Base-by-base conservation (phyloP, 2,113 vertebrate species). In the Myotis lucifugus region DNA sequence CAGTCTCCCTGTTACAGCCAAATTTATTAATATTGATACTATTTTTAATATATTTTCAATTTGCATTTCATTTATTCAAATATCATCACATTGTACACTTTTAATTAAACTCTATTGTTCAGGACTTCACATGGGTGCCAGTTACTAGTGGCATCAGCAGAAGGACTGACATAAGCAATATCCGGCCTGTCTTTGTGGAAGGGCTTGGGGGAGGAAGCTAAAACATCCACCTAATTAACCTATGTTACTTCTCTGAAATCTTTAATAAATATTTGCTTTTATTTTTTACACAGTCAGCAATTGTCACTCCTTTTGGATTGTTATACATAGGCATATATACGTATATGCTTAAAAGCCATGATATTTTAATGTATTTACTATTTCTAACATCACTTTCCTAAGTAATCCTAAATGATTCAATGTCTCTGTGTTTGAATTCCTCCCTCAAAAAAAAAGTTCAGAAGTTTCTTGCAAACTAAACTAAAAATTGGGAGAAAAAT, bases 61-160 rank as follows among this genome's bases (percentile, higher is more conserved):
- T 97, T 97, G 79, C 48, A 95, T 97, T 96, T 97, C 85, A 97
- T 97, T 96, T 97, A 93, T 96, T 83, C 70, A 92, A 96, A 93
- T 96, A 90, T 81, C 64, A 96, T 61, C 0, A 1, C 46, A 34
- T 77, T 95, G 92, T 95, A 92, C 64, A 87, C 73, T 0, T 0
- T 93, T 97, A 96, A 97, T 97, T 97, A 97, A 40, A 89, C 0
- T 0, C 50, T 85, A 96, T 93, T 97, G 72, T 94, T 89, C 3
- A 50, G 54, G 90, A 97, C 50, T 95, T 94, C 87, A 85, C 34
- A 5, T 95, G 95, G 88, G 77, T 95, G 86, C 21, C 50, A 25
- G 19, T 91, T 91, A 67, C 25, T n/a, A 73, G 27, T 1, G 50
- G 76, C 95, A 96, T 76, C 88, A 95, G 78, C 10, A 82, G 87